Evolutionary conservation across 2,797 vertebrate genomes (phyloP), one percentile per base, ranked within the genome.

Genomic region (Enteromius treurensis): DNA sequence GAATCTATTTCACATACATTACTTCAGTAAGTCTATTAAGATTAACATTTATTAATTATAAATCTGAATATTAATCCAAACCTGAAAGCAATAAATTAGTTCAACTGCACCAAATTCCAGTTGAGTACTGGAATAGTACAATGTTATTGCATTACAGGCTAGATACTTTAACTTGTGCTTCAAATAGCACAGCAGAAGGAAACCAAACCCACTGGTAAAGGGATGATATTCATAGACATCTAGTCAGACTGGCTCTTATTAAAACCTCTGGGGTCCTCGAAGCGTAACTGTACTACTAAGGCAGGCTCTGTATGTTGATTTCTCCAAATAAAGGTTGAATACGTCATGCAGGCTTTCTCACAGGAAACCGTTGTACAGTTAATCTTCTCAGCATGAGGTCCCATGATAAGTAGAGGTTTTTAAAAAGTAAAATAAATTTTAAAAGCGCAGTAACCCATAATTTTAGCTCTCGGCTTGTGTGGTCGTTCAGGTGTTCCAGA

Each of bases 401-500:
- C 51, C 60, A 80, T 47, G 55, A 23, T 76, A 84, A 75, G 64
- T 47, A 77, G 5, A 82, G 75, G 21, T 23, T 84, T 74, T 75
- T 8, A 51, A 9, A 26, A 82, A 45, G 14, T 19, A 49, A 65
- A 70, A 78, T 71, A 32, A 67, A 79, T 23, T 65, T 40, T 2
- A 68, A 21, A n/a, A 60, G 47, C 19, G 7, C 62, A 79, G 40
- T 13, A 77, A 75, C 80, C 79, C 76, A 65, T 79, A 14, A 81
- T 77, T 84, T 84, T 68, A 64, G 15, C 68, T 53, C 14, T 73
- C 80, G 60, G 79, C 73, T 32, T 88, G 82, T 88, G 87, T 86
- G 86, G 86, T 81, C 84, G 55, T 64, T 78, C 45, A 75, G 34
- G 75, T 64, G 62, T 82, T 79, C 19, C 42, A 74, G 51, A 64